Evolutionary conservation across 2,797 vertebrate genomes (phyloP).

Genomic region (Taeniopygia guttata): DNA sequence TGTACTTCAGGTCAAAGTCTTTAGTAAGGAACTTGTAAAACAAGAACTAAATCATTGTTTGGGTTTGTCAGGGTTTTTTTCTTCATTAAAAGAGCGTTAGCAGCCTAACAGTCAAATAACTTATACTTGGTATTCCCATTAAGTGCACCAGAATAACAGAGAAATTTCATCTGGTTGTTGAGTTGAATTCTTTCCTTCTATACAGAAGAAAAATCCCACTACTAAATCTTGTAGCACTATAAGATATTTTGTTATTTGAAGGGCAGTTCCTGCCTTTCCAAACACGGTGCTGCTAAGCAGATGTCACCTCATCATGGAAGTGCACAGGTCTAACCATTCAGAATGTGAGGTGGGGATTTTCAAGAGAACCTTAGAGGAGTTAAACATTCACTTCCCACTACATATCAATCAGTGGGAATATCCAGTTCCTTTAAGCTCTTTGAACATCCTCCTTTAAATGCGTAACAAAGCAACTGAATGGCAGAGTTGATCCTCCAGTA

Average conservation of each 20-base stretch:
- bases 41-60: conserved; percentile 53
- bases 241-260: not conserved
- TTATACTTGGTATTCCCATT: conserved; percentile 8
- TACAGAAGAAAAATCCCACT: not conserved
- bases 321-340: not conserved
- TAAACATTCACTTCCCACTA: not conserved
- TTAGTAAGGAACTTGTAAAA: conserved; percentile 35
- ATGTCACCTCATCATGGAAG: not conserved
- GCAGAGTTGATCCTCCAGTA: not conserved
- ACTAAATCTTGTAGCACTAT: not conserved
- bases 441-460: not conserved
- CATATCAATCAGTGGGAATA: not conserved
- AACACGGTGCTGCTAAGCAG: not conserved
- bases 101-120: conserved; percentile 1
- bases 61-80: conserved; percentile 4
- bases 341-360: not conserved
- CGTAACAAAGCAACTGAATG: not conserved
- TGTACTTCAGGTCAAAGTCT: conserved; percentile 43
- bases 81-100: not conserved
- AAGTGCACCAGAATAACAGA: conserved; percentile 14
- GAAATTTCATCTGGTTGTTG: conserved; percentile 25
- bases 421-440: not conserved
- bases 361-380: not conserved
- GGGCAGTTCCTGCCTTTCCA: not conserved
- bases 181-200: not conserved